Conservation (phyloP, 1,140 invertebrate genomes). For the Lutraria rhynchaena region DNA sequence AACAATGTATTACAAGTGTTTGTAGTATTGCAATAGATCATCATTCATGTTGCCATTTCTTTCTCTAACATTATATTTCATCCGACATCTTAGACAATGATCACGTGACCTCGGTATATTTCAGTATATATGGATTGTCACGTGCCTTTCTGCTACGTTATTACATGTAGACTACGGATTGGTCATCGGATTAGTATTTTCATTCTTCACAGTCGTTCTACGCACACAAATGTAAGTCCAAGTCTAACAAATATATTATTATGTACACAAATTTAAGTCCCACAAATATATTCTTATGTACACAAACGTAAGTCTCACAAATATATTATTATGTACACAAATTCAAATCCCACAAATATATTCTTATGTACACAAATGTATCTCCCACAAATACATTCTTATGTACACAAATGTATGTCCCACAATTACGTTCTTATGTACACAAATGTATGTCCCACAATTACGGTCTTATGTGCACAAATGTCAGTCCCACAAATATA, state of each 20-base stretch:
- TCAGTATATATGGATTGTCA: conserved; percentile 73
- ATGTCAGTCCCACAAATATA: too few relatives aligned
- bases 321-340: background rate
- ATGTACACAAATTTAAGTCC: background rate
- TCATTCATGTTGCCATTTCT: too few relatives aligned
- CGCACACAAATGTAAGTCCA: conserved; percentile 69
- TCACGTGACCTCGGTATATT: too few relatives aligned
- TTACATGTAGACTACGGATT: conserved; percentile 71
- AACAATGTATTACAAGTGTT: too few relatives aligned
- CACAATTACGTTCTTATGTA: too few relatives aligned
- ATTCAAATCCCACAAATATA: background rate
- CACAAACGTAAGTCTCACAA: background rate
- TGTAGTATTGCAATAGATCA: too few relatives aligned
- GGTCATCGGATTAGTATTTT: conserved; percentile 70
- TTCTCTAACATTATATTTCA: too few relatives aligned
- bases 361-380: background rate
- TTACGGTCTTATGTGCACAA: too few relatives aligned
- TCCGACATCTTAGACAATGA: too few relatives aligned
- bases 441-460: too few relatives aligned
- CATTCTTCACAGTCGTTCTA: conserved; percentile 73
- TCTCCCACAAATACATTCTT: background rate
- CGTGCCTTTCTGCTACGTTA: conserved; percentile 65
- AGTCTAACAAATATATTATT: background rate
- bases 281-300: background rate
- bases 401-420: too few relatives aligned